Evolutionary conservation across 2,888 invertebrate genomes (phyloP).

Genomic region (Dorcus hopei): DNA sequence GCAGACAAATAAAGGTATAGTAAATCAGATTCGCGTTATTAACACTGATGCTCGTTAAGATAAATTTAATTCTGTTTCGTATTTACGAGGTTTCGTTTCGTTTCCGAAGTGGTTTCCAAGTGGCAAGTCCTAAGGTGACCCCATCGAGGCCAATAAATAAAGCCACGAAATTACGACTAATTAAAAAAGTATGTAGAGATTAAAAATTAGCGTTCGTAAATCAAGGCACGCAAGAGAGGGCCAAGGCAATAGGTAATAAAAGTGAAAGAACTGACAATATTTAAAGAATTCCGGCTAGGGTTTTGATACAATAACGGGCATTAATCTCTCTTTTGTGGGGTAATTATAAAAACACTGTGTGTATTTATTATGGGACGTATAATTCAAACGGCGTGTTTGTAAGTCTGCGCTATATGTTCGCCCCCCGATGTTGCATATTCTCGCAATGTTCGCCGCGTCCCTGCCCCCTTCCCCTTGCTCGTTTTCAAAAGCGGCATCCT

Average conservation of each 20-base stretch:
- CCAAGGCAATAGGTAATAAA: background rate
- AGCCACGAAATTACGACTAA: too few species aligned
- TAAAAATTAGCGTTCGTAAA: too few species aligned
- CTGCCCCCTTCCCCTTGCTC: constrained; percentile 8
- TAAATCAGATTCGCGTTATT: too few species aligned
- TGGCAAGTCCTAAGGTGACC: too few species aligned
- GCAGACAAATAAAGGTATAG: too few species aligned
- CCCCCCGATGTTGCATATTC: constrained; percentile 20
- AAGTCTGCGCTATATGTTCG: constrained; percentile 11
- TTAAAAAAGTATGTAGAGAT: too few species aligned
- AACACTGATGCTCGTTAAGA: too few species aligned
- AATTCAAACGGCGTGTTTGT: constrained; percentile 9
- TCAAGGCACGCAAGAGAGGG: too few species aligned
- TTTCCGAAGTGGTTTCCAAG: too few species aligned
- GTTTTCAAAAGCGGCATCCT: constrained; percentile 13
- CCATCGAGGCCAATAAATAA: too few species aligned
- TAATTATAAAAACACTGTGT: constrained; percentile 8
- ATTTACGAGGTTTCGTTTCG: too few species aligned
- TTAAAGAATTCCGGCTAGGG: constrained; percentile 1
- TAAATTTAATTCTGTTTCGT: too few species aligned
- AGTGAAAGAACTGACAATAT: constrained; percentile 1
- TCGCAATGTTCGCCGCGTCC: constrained; percentile 8
- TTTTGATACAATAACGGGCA: constrained; percentile 4
- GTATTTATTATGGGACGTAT: constrained; percentile 1
- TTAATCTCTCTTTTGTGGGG: constrained; percentile 6